phyloP scores from a whole-genome alignment of 2,888 invertebrate species.

The Athripsodes cinereus region DNA sequence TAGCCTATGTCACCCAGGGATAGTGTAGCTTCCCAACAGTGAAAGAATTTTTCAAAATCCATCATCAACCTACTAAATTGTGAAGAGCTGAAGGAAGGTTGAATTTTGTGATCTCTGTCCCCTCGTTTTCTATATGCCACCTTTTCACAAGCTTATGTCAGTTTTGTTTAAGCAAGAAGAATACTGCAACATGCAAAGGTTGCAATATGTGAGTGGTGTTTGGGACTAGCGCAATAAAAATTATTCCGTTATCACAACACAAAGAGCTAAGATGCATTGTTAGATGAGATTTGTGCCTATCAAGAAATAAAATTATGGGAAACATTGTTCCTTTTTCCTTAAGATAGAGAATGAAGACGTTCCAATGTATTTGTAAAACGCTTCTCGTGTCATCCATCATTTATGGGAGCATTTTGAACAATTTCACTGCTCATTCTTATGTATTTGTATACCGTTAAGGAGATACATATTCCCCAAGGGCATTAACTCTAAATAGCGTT shows the following conservation, averaged over 20 bases:
- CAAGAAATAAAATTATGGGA: not conserved
- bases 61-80: too few relatives aligned
- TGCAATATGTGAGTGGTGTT: conserved; percentile 5
- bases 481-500: not conserved
- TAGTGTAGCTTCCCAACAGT: too few relatives aligned
- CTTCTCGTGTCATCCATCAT: not conserved
- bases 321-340: not conserved
- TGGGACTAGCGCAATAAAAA: not conserved
- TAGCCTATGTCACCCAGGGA: too few relatives aligned
- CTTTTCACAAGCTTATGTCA: not conserved
- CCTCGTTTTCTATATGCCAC: not conserved
- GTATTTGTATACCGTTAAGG: conserved; percentile 1
- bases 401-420: not conserved
- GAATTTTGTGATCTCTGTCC: not conserved
- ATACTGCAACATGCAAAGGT: not conserved
- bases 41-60: too few relatives aligned
- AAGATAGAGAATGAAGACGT: not conserved
- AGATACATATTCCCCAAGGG: not conserved
- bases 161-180: not conserved
- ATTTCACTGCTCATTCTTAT: not conserved
- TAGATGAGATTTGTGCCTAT: conserved; percentile 2
- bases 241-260: conserved; percentile 1
- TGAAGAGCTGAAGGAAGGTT: not conserved
- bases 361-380: not conserved
- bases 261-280: not conserved